Conservation (phyloP, 2,797 vertebrate species). For the Semotilus atromaculatus region DNA sequence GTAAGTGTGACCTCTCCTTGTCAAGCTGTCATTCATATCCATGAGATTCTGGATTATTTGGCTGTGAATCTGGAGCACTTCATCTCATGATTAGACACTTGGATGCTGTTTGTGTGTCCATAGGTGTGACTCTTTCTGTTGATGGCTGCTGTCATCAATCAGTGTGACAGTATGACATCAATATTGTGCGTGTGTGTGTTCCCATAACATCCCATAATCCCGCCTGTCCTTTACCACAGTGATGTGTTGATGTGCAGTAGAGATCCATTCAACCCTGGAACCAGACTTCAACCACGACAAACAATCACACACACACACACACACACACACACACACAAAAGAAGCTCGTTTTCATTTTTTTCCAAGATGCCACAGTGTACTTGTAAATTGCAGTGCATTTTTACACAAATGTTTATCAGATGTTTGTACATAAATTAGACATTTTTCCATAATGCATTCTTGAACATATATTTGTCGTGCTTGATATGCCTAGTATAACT, state of each 20-base stretch:
- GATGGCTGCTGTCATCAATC: not conserved
- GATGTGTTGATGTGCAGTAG: constrained; percentile 22
- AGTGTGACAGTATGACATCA: constrained; percentile 24
- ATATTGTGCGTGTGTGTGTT: constrained; percentile 14
- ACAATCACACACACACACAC: not conserved
- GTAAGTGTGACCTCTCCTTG: not conserved
- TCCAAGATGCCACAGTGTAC: not conserved
- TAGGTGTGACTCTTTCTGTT: constrained; percentile 19
- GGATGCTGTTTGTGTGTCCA: not conserved
- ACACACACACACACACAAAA: not conserved
- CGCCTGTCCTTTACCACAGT: not conserved
- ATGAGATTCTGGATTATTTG: not conserved
- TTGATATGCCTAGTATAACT: not conserved
- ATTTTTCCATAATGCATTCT: not conserved
- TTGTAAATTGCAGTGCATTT: not conserved
- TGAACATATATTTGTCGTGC: not conserved
- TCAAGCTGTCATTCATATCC: not conserved
- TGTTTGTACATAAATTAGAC: not conserved
- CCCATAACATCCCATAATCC: constrained; percentile 36
- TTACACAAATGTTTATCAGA: not conserved
- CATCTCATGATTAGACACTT: not conserved
- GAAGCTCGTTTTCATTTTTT: not conserved
- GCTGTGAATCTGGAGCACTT: not conserved
- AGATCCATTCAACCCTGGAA: constrained; percentile 14
- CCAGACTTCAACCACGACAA: constrained; percentile 3